These are phyloP conservation scores for Choristoneura fumiferana DNA, from an alignment of 1,140 invertebrate species.

Conservation along the genomic window DNA sequence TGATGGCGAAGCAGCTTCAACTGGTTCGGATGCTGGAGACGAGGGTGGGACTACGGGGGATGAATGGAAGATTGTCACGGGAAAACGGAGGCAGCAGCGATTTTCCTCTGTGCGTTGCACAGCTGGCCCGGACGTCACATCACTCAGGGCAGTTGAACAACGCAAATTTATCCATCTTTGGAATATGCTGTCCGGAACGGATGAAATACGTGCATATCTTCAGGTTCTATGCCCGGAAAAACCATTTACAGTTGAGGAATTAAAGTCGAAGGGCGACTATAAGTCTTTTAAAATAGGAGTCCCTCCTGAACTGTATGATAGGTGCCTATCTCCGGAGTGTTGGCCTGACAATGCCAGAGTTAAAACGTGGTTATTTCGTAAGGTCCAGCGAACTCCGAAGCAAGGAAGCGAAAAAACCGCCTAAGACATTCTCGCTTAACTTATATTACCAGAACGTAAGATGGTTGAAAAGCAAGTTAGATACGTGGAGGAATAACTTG, in stretches of 20 bases:
- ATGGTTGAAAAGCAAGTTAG: constrained; percentile 15
- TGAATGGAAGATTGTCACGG: too few relatives aligned
- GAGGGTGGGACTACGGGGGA: too few relatives aligned
- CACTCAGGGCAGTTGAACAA: too few relatives aligned
- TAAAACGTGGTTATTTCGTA: too few relatives aligned
- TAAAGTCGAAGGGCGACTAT: too few relatives aligned
- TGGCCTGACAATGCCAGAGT: neutral
- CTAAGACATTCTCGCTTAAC: neutral
- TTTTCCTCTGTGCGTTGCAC: too few relatives aligned
- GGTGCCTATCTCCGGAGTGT: neutral
- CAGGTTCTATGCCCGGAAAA: neutral
- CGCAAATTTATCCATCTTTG: neutral
- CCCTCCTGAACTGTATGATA: neutral
- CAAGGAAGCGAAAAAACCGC: neutral
- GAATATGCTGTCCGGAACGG: neutral
- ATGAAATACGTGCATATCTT: neutral
- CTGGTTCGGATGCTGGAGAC: too few relatives aligned
- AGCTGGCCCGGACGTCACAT: too few relatives aligned
- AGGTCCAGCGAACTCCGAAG: neutral
- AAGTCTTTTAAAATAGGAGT: neutral
- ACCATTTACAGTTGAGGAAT: neutral
- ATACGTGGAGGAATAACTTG: neutral
- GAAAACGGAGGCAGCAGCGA: too few relatives aligned
- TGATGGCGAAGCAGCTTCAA: too few relatives aligned
- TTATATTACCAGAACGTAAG: constrained; percentile 19